Evolutionary conservation across 2,888 invertebrate genomes (phyloP).

Genomic region (Sclerodermus sp.): DNA sequence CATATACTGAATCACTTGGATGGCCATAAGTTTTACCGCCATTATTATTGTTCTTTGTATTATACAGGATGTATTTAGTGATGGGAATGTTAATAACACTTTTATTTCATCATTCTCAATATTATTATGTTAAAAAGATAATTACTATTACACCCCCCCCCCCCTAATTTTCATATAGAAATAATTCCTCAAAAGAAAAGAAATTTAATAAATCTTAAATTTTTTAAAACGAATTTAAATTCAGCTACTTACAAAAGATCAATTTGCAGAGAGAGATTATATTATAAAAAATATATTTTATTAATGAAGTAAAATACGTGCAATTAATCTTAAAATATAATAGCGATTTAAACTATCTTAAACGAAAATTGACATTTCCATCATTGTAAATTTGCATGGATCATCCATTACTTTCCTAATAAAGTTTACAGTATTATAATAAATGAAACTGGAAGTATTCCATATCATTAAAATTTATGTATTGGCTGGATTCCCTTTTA

Average conservation of each 20-base stretch:
- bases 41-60: constrained; percentile 20
- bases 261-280: not conserved
- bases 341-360: not conserved
- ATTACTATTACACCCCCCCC: not conserved
- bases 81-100: constrained; percentile 27
- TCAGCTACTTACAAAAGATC: not conserved
- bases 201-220: not conserved
- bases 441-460: constrained; percentile 14
- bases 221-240: not conserved
- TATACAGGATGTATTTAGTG: constrained; percentile 26
- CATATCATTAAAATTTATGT: constrained; percentile 14
- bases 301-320: not conserved
- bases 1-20: constrained; percentile 23
- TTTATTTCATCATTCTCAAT: not conserved
- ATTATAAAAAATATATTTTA: too few relatives aligned
- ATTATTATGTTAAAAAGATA: not conserved
- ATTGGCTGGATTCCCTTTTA: not conserved
- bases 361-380: constrained; percentile 13
- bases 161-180: not conserved
- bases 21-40: constrained; percentile 35
- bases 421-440: constrained; percentile 20
- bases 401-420: constrained; percentile 15
- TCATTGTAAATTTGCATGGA: constrained; percentile 6
- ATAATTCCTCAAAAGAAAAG: not conserved
- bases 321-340: not conserved